A percentile compares a stretch with the other conserved stretches of the same genome.
Conservation (phyloP, 2,113 vertebrate species). For the Acanthochromis polyacanthus region DNA sequence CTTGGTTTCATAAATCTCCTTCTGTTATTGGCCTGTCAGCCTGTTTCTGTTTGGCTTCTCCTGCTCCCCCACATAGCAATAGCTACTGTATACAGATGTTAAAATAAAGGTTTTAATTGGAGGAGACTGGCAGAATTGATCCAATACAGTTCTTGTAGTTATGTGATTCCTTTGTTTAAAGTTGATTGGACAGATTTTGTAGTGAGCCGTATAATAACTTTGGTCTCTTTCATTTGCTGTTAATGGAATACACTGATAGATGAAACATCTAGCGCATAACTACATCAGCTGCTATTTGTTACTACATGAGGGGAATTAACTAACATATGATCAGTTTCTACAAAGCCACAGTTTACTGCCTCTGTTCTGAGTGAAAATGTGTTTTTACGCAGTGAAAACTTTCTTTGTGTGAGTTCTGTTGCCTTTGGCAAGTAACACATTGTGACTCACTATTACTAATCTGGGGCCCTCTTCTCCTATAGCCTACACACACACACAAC, state of each 20-base stretch:
- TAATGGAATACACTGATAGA: background rate
- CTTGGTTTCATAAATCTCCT: too few species aligned
- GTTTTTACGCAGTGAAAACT: conserved; percentile 37
- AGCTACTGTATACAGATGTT: background rate
- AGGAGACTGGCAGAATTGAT: background rate
- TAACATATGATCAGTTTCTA: conserved; percentile 9
- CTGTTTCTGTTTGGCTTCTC: too few species aligned
- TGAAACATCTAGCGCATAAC: background rate
- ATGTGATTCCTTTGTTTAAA: too few species aligned
- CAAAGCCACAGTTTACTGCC: background rate
- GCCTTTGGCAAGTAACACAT: conserved; percentile 60
- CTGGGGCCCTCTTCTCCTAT: conserved; percentile 25
- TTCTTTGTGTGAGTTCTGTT: conserved; percentile 51
- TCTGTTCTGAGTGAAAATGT: conserved; percentile 30
- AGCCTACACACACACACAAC: conserved; percentile 18
- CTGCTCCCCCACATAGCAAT: too few species aligned
- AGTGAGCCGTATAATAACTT: too few species aligned
- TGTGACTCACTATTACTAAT: conserved; percentile 52
- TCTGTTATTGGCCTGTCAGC: too few species aligned
- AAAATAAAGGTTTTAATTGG: background rate
- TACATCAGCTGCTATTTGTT: conserved; percentile 9
- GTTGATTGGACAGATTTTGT: too few species aligned
- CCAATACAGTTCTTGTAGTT: too few species aligned
- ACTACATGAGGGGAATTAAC: conserved; percentile 2
- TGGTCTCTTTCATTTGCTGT: background rate